Percentiles rank a stretch among this genome's conserved stretches.
Evolutionary conservation across 2,888 invertebrate species (phyloP).

Genomic region (Herminia tarsipennalis): DNA sequence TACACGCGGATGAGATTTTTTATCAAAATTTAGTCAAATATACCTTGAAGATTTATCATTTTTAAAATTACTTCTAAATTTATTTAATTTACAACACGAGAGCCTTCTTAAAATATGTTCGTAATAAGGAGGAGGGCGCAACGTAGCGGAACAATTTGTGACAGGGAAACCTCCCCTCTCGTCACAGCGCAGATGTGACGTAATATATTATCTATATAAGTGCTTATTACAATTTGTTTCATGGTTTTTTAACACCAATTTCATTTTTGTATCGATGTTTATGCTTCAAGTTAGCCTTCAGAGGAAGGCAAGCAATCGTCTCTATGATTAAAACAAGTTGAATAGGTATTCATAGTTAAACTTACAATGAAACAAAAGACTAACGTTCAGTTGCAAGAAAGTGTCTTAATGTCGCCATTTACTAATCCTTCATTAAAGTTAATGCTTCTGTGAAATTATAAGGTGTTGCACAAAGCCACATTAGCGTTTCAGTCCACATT

Average conservation of each 20-base stretch:
- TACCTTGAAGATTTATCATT: neutral
- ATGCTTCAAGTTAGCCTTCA: too few relatives aligned
- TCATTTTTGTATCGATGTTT: too few relatives aligned
- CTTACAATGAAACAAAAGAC: too few relatives aligned
- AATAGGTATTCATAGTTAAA: too few relatives aligned
- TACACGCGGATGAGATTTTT: neutral
- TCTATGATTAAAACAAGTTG: too few relatives aligned
- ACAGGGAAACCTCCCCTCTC: neutral
- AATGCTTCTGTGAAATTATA: too few relatives aligned
- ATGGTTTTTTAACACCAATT: neutral
- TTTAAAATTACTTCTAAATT: neutral
- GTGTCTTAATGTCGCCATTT: too few relatives aligned
- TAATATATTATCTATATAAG: neutral
- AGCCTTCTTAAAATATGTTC: constrained; percentile 1
- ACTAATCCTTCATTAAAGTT: too few relatives aligned
- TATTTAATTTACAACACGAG: neutral
- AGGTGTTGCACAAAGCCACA: too few relatives aligned
- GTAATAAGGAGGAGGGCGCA: neutral
- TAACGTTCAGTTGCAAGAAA: too few relatives aligned
- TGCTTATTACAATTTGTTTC: neutral
- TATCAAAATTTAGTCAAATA: neutral
- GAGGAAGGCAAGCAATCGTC: too few relatives aligned
- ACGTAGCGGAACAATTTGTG: neutral
- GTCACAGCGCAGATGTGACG: neutral
- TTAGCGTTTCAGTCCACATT: too few relatives aligned